Evolutionary conservation across 2,888 invertebrate genomes (phyloP), one percentile per base, ranked within the genome.

Genomic region (Gastrophysa polygoni): DNA sequence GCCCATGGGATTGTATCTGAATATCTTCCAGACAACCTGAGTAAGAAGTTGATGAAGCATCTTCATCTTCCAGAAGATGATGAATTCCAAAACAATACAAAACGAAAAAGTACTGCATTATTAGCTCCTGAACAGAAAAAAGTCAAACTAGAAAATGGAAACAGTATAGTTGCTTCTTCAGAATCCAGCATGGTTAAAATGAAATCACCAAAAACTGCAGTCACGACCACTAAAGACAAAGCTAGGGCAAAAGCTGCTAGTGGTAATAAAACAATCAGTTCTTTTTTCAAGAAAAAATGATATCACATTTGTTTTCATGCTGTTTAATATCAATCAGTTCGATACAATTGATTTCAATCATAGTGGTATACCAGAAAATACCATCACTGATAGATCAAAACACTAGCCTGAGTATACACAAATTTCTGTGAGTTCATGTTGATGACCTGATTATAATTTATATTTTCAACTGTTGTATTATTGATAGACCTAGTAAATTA

Each of bases 1-100:
- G 91, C 93, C 0, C 88, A 89, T 78, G 93, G 92, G 10, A 88
- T 93, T 64, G 84, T 94, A 48, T 90, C 91, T 0, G 91, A 92
- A 73, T 94, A 94, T 78, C 82, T 94, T 28, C 85, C 88, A 73
- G 87, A 89, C 47, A 89, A 90, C 68, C 78, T 93, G 56, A 84
- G 87, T 57, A 85, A 85, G 59, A 85, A 87, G 73, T 82, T 94
- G 56, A 85, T 86, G 54, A 85, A 86, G 58, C 84, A 85, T 77
- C 85, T 93, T 68, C 86, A 89, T 71, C 84, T 91, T 57, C 86
- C 88, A 48, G 85, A 87, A 66, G 88, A 90, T 48, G 29, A 56
- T 14, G 47, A 61, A 28, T 75, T 83, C 60, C 82, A 83, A 10
- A 82, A 83, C 52, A 87, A 86, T 75, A 78, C 88, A 38, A 89